phyloP scores from a whole-genome alignment of 2,113 vertebrate species.

The Vombatus ursinus region DNA sequence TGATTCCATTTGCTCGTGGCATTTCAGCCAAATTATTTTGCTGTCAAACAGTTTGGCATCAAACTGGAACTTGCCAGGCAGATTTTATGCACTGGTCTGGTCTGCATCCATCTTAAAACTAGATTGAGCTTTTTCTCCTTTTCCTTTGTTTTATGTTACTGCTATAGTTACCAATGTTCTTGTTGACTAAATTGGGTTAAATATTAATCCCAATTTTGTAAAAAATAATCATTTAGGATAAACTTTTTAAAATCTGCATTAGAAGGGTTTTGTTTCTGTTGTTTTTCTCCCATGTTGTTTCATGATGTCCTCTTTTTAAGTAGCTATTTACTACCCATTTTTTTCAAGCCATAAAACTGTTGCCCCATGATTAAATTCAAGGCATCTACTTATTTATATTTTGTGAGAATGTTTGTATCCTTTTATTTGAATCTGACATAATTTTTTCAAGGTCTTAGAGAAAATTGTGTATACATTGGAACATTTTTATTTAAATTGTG shows the following conservation, averaged over 20 bases:
- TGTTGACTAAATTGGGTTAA: background rate
- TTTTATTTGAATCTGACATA: background rate
- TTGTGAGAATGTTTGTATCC: background rate
- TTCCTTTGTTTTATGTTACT: background rate
- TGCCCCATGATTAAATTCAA: background rate
- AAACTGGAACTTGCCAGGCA: background rate
- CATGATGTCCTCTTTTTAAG: background rate
- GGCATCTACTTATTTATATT: background rate
- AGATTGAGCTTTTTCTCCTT: background rate
- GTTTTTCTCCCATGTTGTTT: background rate
- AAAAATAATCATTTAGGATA: background rate
- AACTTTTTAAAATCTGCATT: background rate
- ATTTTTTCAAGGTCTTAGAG: background rate
- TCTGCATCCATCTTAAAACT: background rate
- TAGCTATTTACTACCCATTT: background rate
- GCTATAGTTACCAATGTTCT: background rate
- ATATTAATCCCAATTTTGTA: background rate
- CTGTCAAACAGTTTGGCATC: background rate
- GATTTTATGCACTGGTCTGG: background rate
- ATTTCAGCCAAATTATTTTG: background rate
- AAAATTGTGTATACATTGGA: constrained; percentile 9
- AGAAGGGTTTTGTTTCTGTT: background rate
- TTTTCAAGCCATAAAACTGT: background rate
- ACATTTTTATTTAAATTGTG: constrained; percentile 15
- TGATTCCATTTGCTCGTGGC: background rate